A percentile compares a stretch with the other conserved stretches of the same genome.
These are phyloP conservation scores for Olivierus martensii DNA, from an alignment of 1,140 invertebrate species.

Conservation along the genomic window DNA sequence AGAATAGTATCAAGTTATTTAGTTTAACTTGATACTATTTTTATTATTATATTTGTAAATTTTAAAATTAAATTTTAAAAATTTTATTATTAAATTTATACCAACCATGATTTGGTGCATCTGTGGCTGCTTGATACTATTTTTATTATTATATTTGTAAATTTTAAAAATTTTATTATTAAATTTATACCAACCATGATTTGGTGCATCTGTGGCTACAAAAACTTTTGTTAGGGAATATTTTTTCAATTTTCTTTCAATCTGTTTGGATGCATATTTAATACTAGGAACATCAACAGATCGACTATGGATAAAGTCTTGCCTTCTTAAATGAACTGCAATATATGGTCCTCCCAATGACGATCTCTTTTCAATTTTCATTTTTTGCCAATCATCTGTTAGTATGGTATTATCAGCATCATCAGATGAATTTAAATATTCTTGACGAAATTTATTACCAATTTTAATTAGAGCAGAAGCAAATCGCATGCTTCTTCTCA, in stretches of 20 bases:
- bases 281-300: slow-evolving; percentile 53
- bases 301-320: slow-evolving; percentile 60
- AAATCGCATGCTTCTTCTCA: slow-evolving; percentile 79
- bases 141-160: neutral
- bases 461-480: slow-evolving; percentile 48
- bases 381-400: slow-evolving; percentile 43
- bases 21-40: neutral
- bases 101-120: slow-evolving; percentile 38
- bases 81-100: neutral
- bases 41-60: neutral
- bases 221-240: slow-evolving; percentile 50
- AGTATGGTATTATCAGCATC: slow-evolving; percentile 41
- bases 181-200: slow-evolving; percentile 4
- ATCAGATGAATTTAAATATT: slow-evolving; percentile 53
- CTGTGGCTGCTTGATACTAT: slow-evolving; percentile 47
- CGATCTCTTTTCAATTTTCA: slow-evolving; percentile 36
- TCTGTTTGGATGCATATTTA: slow-evolving; percentile 50
- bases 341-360: slow-evolving; percentile 59
- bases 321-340: slow-evolving; percentile 62
- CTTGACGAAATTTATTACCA: slow-evolving; percentile 52
- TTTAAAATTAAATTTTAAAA: neutral
- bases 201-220: slow-evolving; percentile 64
- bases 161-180: neutral
- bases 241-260: slow-evolving; percentile 42
- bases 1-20: too few species aligned